These are phyloP conservation scores for Caenorhabditis sp. DNA, from an alignment of 2,888 invertebrate genomes.

Conservation along the genomic window DNA sequence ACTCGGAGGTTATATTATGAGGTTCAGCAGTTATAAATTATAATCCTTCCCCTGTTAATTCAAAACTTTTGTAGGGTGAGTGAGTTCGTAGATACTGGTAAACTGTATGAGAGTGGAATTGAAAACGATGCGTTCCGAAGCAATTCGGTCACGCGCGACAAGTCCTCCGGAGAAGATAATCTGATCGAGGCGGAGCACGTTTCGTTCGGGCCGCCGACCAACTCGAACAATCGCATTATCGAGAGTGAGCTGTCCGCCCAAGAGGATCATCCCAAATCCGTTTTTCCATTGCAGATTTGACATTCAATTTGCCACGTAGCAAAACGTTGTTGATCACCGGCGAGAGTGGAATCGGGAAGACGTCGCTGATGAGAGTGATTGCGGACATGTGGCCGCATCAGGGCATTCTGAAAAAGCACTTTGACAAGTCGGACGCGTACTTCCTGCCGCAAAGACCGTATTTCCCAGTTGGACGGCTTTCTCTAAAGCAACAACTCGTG, in stretches of 20 bases:
- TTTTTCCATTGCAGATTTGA: slow-evolving; percentile 80
- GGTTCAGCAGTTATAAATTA: slow-evolving; percentile 65
- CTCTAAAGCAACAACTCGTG: slow-evolving; percentile 67
- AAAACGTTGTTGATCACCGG: slow-evolving; percentile 88
- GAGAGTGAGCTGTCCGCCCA: slow-evolving; percentile 47
- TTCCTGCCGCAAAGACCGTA: slow-evolving; percentile 82
- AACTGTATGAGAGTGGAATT: slow-evolving; percentile 16
- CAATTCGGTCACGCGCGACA: neutral
- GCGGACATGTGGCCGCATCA: slow-evolving; percentile 92
- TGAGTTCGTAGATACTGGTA: slow-evolving; percentile 43
- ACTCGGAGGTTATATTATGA: slow-evolving; percentile 82
- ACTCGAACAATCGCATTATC: slow-evolving; percentile 55
- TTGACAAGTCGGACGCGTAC: slow-evolving; percentile 76
- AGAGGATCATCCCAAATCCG: too few relatives aligned
- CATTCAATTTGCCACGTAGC: slow-evolving; percentile 80
- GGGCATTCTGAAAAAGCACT: slow-evolving; percentile 42
- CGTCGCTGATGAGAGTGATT: slow-evolving; percentile 90
- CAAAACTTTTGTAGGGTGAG: slow-evolving; percentile 30
- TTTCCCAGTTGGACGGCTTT: slow-evolving; percentile 81
- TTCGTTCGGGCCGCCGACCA: slow-evolving; percentile 53
- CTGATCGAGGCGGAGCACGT: slow-evolving; percentile 46
- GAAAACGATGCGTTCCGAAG: slow-evolving; percentile 35
- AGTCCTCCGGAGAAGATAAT: slow-evolving; percentile 39
- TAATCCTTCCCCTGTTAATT: neutral
- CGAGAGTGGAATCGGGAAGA: slow-evolving; percentile 95